phyloP scores from a whole-genome alignment of 2,113 vertebrate species.

The Thunnus thynnus region DNA sequence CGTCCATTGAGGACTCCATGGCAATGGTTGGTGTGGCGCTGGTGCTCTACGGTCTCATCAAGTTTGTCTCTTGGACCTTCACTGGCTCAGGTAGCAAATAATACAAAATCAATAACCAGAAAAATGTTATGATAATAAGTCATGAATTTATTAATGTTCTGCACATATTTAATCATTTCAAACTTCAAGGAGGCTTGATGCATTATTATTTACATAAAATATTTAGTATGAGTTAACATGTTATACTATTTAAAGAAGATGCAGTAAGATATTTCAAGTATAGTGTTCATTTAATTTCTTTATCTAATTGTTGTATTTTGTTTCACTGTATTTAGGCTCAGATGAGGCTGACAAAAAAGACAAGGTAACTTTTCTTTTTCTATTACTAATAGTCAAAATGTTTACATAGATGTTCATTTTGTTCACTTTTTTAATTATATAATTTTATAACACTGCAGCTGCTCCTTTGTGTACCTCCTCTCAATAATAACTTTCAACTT shows the following conservation, averaged over 20 bases:
- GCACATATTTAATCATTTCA: rapidly evolving
- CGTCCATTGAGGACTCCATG: constrained; percentile 86
- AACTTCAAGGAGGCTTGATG: rapidly evolving
- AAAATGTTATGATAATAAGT: background rate
- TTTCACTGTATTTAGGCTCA: constrained; percentile 57
- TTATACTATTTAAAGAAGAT: background rate
- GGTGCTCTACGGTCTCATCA: constrained; percentile 84
- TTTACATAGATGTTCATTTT: background rate
- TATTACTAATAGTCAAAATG: background rate
- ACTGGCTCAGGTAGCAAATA: constrained; percentile 72
- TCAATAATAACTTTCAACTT: background rate
- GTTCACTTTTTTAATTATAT: background rate
- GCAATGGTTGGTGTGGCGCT: constrained; percentile 86
- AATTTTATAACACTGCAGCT: background rate
- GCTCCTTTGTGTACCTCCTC: background rate
- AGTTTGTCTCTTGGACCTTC: constrained; percentile 80
- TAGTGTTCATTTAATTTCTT: background rate
- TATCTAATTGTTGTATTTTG: background rate
- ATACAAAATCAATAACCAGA: rapidly evolving
- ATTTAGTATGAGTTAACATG: too few species aligned
- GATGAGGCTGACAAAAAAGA: constrained; percentile 44
- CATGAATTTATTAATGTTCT: background rate
- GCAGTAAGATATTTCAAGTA: background rate
- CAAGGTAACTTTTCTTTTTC: constrained; percentile 64
- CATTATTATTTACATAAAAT: too few species aligned